These are phyloP conservation scores for Spatulosminthurus flaviceps DNA, from an alignment of 2,888 invertebrate genomes.

Conservation along the genomic window DNA sequence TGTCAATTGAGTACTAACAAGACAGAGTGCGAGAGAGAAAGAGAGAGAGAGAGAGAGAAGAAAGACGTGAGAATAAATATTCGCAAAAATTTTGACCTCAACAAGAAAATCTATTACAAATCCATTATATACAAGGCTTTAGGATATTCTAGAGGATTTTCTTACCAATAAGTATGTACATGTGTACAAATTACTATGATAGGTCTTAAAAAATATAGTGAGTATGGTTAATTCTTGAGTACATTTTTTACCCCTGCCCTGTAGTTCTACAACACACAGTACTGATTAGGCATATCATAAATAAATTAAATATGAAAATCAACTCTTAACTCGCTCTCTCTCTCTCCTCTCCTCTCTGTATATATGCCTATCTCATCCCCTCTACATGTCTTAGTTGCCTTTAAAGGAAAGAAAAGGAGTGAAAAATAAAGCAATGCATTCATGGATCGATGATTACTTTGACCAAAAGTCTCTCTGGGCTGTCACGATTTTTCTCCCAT, in stretches of 20 bases:
- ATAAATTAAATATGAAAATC: constrained; percentile 18
- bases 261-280: neutral
- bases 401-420: constrained; percentile 4
- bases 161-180: too few species aligned
- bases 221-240: too few species aligned
- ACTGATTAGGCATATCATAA: constrained; percentile 18
- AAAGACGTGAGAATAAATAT: neutral
- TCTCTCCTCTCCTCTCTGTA: too few species aligned
- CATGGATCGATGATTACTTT: constrained; percentile 18
- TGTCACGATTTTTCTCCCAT: constrained; percentile 29
- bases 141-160: too few species aligned
- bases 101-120: neutral
- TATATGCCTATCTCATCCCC: neutral
- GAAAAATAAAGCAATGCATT: constrained; percentile 13
- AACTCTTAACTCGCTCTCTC: too few species aligned
- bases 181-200: too few species aligned
- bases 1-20: neutral
- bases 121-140: too few species aligned
- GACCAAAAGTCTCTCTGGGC: constrained; percentile 8
- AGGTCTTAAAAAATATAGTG: too few species aligned
- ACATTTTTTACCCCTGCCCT: too few species aligned
- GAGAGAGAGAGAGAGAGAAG: neutral
- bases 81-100: neutral
- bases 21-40: neutral
- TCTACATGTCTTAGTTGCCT: constrained; percentile 2